Conservation (phyloP, 35 echinoderm and acorn worm genomes). For the Strongylocentrotus purpuratus region DNA sequence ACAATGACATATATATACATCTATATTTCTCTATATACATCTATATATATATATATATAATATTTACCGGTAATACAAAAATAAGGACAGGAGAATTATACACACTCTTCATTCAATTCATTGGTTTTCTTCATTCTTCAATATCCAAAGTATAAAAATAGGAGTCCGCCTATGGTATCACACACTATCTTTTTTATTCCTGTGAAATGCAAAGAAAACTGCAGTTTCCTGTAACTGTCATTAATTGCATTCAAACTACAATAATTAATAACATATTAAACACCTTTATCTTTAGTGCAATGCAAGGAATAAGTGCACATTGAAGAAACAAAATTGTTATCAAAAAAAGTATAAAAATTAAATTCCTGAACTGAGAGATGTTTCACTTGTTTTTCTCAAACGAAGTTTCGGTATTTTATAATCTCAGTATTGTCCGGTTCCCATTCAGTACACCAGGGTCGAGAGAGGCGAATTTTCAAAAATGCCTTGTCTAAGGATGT, state of each 20-base stretch:
- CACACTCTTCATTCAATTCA: not conserved
- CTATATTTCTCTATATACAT: not conserved
- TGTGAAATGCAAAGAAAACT: not conserved
- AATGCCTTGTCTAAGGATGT: too few species aligned
- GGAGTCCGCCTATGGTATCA: not conserved
- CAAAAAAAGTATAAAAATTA: too few species aligned
- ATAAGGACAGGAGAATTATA: not conserved
- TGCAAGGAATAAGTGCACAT: not conserved
- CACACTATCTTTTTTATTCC: not conserved
- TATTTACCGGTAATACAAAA: constrained; percentile 11
- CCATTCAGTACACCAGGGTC: too few species aligned
- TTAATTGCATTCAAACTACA: not conserved
- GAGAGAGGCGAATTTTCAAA: too few species aligned
- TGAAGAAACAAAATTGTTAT: too few species aligned
- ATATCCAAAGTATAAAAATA: not conserved
- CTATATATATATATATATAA: not conserved
- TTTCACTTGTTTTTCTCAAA: too few species aligned
- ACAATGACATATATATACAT: not conserved
- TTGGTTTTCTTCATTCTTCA: not conserved
- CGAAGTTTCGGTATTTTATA: too few species aligned
- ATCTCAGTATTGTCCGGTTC: too few species aligned
- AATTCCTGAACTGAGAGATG: too few species aligned
- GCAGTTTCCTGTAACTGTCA: not conserved
- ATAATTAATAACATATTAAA: not conserved
- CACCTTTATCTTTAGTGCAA: not conserved